Conservation (phyloP, 2,113 vertebrate genomes). For the Syrrhaptes paradoxus region DNA sequence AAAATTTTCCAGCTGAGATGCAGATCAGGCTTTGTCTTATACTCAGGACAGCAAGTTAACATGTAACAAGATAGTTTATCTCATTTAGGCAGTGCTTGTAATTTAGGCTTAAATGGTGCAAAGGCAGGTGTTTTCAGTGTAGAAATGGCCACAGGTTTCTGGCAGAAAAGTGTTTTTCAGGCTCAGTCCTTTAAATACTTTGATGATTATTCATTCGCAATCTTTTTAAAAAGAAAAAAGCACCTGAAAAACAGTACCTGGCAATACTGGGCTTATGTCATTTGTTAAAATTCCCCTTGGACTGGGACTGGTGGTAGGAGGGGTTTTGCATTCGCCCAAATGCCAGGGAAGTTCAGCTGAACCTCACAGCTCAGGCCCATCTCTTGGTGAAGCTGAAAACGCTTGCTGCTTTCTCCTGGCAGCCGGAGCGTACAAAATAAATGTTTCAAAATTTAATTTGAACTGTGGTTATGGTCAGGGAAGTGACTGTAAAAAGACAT, state of each 20-base stretch:
- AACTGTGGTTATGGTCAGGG: not conserved
- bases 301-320: not conserved
- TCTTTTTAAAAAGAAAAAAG: not conserved
- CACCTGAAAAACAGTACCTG: not conserved
- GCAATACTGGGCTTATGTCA: not conserved
- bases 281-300: not conserved
- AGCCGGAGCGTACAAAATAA: not conserved
- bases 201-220: not conserved
- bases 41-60: slow-evolving; percentile 6
- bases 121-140: not conserved
- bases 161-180: not conserved
- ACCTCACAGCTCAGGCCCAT: not conserved
- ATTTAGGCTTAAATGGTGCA: not conserved
- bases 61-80: slow-evolving; percentile 13
- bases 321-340: not conserved
- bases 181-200: not conserved
- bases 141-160: not conserved
- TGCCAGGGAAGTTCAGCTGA: not conserved
- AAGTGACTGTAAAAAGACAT: not conserved
- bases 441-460: not conserved
- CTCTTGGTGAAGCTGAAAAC: not conserved
- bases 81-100: not conserved
- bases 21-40: not conserved
- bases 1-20: slow-evolving; percentile 18
- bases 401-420: not conserved